Evolutionary conservation across 1,140 invertebrate species (phyloP).

Genomic region (Euura lappo): DNA sequence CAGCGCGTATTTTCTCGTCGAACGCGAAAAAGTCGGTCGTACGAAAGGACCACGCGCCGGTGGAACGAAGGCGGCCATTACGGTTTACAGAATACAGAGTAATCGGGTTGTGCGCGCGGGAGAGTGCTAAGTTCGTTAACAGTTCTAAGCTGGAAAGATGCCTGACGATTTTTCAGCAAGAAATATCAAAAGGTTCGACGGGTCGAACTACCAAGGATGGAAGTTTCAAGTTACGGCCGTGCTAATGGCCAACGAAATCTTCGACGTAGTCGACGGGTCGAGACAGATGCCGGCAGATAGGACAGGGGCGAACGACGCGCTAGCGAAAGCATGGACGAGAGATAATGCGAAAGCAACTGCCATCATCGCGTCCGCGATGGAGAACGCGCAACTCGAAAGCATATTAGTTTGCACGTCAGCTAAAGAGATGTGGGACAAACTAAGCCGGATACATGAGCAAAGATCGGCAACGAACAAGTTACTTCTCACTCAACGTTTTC

Average conservation of each 20-base stretch:
- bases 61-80: background rate
- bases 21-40: no score
- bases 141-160: constrained; percentile 4
- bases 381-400: constrained; percentile 21
- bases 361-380: constrained; percentile 19
- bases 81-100: background rate
- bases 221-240: constrained; percentile 17
- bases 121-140: background rate
- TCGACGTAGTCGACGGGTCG: constrained; percentile 18
- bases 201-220: constrained; percentile 14
- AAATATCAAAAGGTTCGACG: constrained; percentile 9
- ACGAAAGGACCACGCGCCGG: no score
- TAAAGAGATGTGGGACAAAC: constrained; percentile 27
- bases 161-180: constrained; percentile 11
- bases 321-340: constrained; percentile 20
- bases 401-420: constrained; percentile 24
- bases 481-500: constrained; percentile 23
- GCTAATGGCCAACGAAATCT: background rate
- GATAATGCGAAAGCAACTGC: constrained; percentile 24
- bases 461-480: constrained; percentile 23
- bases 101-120: background rate
- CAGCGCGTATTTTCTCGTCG: no score
- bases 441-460: constrained; percentile 26
- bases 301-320: constrained; percentile 10
- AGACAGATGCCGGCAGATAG: background rate